A percentile compares a stretch with the other conserved stretches of the same genome.
These are phyloP conservation scores for Gobionotothen gibberifrons DNA, from an alignment of 2,797 vertebrate genomes.

Conservation along the genomic window DNA sequence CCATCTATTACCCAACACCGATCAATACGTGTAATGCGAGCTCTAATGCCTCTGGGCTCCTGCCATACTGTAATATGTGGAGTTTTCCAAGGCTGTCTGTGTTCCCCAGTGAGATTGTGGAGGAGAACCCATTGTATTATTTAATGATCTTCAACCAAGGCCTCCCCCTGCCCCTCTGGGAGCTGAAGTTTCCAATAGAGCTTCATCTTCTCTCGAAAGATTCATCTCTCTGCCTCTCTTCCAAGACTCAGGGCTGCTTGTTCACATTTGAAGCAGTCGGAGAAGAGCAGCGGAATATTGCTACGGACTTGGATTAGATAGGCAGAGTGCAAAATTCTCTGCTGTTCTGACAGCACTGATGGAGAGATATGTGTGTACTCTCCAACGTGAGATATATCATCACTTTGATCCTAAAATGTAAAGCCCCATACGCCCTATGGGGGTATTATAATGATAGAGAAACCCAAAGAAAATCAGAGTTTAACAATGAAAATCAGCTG, in stretches of 20 bases:
- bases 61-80: neutral
- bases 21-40: conserved; percentile 64
- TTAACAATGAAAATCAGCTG: neutral
- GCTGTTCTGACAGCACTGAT: conserved; percentile 39
- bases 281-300: conserved; percentile 32
- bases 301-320: conserved; percentile 35
- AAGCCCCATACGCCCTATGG: neutral
- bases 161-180: neutral
- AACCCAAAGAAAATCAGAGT: neutral
- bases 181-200: conserved; percentile 17
- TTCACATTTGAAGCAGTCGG: conserved; percentile 16
- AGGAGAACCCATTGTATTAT: conserved; percentile 19
- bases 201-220: conserved; percentile 22
- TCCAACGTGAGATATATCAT: neutral
- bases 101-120: conserved; percentile 6
- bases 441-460: neutral
- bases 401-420: conserved; percentile 1
- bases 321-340: neutral
- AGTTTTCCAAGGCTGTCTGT: conserved; percentile 37
- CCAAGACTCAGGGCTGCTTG: conserved; percentile 17
- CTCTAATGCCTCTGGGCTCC: conserved; percentile 28
- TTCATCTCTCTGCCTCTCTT: conserved; percentile 16
- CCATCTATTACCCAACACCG: conserved; percentile 50
- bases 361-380: conserved; percentile 26
- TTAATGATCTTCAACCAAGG: conserved; percentile 39